phyloP scores from a whole-genome alignment of 2,797 vertebrate species.

The Molossus alvarezi region DNA sequence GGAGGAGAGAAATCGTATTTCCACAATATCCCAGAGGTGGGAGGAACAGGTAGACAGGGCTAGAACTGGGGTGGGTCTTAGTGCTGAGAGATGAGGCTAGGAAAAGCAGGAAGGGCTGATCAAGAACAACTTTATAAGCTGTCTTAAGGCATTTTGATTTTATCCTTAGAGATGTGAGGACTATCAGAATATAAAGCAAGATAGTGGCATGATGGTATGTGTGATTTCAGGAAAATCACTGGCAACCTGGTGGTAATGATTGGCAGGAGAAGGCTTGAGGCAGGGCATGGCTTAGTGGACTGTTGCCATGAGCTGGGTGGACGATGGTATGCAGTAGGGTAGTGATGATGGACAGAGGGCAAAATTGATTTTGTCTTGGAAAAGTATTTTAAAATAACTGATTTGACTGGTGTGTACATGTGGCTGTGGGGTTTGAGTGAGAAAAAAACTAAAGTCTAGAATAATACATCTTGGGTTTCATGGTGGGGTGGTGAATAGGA shows the following conservation, averaged over 20 bases:
- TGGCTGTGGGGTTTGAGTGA: too few species aligned
- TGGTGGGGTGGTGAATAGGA: background rate
- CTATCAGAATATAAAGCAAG: background rate
- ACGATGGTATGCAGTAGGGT: background rate
- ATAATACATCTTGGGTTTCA: background rate
- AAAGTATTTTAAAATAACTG: background rate
- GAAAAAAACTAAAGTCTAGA: background rate
- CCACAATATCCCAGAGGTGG: background rate
- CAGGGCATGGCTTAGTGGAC: background rate
- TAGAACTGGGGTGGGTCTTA: background rate
- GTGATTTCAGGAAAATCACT: background rate
- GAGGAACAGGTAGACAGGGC: background rate
- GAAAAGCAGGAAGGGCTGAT: background rate
- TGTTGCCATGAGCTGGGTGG: rapidly evolving
- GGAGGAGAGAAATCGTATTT: background rate
- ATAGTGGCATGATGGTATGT: background rate
- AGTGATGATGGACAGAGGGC: background rate
- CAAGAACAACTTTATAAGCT: background rate
- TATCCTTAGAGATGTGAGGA: background rate
- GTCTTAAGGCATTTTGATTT: background rate
- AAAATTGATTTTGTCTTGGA: background rate
- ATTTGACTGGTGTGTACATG: background rate
- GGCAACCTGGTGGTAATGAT: background rate
- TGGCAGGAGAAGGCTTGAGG: background rate
- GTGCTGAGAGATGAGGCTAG: background rate